These are phyloP conservation scores for Octopus bimaculoides DNA, from an alignment of 1,140 invertebrate genomes.

Conservation along the genomic window DNA sequence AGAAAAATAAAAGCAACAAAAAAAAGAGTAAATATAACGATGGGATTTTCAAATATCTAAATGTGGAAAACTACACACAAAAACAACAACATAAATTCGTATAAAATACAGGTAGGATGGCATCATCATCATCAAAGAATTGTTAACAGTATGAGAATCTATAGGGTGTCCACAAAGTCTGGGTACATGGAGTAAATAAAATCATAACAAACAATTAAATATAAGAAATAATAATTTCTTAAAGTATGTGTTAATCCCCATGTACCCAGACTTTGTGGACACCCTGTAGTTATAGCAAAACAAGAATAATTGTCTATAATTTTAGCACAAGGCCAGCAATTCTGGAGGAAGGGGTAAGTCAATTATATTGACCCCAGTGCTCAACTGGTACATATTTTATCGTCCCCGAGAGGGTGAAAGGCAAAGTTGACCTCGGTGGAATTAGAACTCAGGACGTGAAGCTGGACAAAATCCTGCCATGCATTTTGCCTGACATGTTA, in stretches of 20 bases:
- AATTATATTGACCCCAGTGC: no score
- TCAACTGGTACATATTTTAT: not conserved
- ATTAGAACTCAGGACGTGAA: not conserved
- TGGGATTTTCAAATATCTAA: not conserved
- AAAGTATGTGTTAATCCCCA: no score
- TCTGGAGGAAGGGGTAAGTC: no score
- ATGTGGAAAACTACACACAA: not conserved
- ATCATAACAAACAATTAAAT: no score
- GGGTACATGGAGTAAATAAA: no score
- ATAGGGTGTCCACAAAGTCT: no score
- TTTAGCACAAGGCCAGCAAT: no score
- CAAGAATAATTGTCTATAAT: no score
- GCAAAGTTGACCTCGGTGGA: not conserved
- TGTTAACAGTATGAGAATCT: no score
- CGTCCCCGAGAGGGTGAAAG: not conserved
- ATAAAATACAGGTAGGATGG: not conserved
- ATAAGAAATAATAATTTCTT: no score
- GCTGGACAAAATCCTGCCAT: not conserved
- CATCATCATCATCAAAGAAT: not conserved
- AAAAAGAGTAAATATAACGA: not conserved
- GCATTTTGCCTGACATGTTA: not conserved
- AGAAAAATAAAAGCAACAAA: constrained; percentile 3
- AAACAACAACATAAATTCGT: not conserved
- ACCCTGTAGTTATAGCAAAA: no score
- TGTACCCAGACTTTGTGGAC: no score